Conservation (phyloP, 2,797 vertebrate species). For the Euphonia xanthogaster region DNA sequence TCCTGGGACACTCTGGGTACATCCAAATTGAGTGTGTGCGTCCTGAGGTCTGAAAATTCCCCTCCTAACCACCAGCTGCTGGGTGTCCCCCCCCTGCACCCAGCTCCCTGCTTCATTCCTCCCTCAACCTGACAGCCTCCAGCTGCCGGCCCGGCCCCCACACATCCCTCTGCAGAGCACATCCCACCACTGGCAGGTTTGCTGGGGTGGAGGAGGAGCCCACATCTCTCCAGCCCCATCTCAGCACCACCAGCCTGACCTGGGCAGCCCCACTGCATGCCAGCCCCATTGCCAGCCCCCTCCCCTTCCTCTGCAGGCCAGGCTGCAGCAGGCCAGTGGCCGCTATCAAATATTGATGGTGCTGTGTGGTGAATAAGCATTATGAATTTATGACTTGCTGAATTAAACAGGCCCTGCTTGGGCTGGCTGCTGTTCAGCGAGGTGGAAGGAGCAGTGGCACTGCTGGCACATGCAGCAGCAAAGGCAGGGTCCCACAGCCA, state of each 20-base stretch:
- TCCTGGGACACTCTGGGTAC: background rate
- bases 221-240: background rate
- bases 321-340: background rate
- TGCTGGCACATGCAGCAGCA: background rate
- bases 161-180: background rate
- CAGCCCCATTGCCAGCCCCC: background rate
- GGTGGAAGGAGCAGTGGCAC: background rate
- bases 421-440: background rate
- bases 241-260: background rate
- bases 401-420: slow-evolving; percentile 10
- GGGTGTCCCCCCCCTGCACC: background rate
- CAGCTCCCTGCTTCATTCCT: background rate
- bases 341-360: slow-evolving; percentile 46
- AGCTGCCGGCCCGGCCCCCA: background rate
- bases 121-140: background rate
- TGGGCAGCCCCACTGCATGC: fast-evolving
- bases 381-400: slow-evolving; percentile 61
- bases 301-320: fast-evolving
- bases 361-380: slow-evolving; percentile 44
- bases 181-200: background rate
- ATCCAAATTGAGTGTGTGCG: too few species aligned
- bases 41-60: background rate
- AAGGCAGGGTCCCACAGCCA: fast-evolving
- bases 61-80: background rate
- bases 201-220: background rate